Evolutionary conservation across 2,888 invertebrate species (phyloP).

Genomic region (Cetonia aurata): DNA sequence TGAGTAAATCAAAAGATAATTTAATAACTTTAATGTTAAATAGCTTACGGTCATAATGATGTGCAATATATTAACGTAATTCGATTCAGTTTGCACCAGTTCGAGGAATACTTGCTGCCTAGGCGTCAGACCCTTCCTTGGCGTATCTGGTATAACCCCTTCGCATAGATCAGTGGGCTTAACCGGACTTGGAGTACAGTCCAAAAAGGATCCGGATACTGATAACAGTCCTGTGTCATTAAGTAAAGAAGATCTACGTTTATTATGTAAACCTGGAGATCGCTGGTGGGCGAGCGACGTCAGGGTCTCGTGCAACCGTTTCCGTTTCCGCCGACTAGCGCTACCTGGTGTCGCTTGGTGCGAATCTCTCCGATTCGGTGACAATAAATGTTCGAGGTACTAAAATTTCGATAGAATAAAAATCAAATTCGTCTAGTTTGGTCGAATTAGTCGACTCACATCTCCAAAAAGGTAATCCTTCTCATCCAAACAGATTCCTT

Average conservation of each 20-base stretch:
- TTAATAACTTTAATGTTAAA: not conserved
- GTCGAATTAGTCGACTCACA: constrained; percentile 70
- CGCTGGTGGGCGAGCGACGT: constrained; percentile 71
- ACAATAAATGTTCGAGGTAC: constrained; percentile 69
- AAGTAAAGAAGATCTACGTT: constrained; percentile 84
- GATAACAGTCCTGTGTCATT: constrained; percentile 88
- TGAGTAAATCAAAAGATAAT: not conserved
- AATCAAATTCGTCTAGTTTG: not conserved
- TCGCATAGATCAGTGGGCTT: constrained; percentile 59
- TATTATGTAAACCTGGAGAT: constrained; percentile 72
- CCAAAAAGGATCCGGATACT: constrained; percentile 89
- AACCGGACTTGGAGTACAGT: constrained; percentile 88
- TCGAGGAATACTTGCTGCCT: constrained; percentile 91
- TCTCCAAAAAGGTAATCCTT: constrained; percentile 89
- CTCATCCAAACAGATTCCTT: constrained; percentile 93
- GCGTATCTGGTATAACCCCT: constrained; percentile 69
- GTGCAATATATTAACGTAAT: constrained; percentile 95
- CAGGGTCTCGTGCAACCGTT: constrained; percentile 77
- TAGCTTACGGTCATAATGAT: constrained; percentile 88
- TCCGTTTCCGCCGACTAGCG: constrained; percentile 81
- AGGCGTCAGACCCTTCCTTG: constrained; percentile 77
- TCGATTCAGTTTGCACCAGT: constrained; percentile 95
- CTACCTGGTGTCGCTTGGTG: constrained; percentile 68
- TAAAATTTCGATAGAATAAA: constrained; percentile 52
- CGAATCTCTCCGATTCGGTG: constrained; percentile 71